These are phyloP conservation scores for Aratinga solstitialis DNA, from an alignment of 2,797 vertebrate genomes.

Conservation along the genomic window DNA sequence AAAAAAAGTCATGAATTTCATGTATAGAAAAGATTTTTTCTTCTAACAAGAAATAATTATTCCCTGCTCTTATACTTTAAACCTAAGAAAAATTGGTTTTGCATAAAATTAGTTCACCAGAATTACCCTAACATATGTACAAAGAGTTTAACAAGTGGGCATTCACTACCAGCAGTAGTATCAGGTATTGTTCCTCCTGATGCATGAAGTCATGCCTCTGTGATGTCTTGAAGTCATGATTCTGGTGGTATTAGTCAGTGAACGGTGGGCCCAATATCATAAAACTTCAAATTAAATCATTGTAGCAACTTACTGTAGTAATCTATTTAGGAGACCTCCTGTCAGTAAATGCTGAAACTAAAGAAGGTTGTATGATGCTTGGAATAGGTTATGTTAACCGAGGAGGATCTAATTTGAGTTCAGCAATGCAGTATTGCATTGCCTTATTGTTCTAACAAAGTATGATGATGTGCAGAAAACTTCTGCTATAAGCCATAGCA, in stretches of 20 bases:
- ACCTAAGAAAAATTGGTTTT: background rate
- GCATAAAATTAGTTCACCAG: background rate
- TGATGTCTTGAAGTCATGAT: background rate
- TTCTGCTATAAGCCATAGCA: slow-evolving; percentile 8
- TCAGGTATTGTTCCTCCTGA: background rate
- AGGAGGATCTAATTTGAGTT: slow-evolving; percentile 15
- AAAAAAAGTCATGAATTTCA: background rate
- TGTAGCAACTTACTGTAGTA: background rate
- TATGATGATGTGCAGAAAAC: background rate
- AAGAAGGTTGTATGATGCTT: background rate
- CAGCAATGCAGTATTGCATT: background rate
- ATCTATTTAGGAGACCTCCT: slow-evolving; percentile 1
- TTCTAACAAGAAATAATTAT: background rate
- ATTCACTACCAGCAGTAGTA: background rate
- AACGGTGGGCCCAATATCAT: slow-evolving; percentile 13
- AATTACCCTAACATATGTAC: background rate
- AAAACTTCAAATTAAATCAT: slow-evolving; percentile 38
- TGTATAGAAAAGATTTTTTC: background rate
- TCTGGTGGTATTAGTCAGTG: background rate
- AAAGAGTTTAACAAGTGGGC: background rate
- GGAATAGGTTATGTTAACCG: slow-evolving; percentile 4
- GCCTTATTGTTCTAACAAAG: slow-evolving; percentile 24
- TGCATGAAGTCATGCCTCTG: background rate
- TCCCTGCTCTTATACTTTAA: slow-evolving; percentile 12
- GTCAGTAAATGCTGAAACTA: slow-evolving; percentile 14